These are phyloP conservation scores for Euschistus heros DNA, from an alignment of 1,140 invertebrate species.

Conservation along the genomic window DNA sequence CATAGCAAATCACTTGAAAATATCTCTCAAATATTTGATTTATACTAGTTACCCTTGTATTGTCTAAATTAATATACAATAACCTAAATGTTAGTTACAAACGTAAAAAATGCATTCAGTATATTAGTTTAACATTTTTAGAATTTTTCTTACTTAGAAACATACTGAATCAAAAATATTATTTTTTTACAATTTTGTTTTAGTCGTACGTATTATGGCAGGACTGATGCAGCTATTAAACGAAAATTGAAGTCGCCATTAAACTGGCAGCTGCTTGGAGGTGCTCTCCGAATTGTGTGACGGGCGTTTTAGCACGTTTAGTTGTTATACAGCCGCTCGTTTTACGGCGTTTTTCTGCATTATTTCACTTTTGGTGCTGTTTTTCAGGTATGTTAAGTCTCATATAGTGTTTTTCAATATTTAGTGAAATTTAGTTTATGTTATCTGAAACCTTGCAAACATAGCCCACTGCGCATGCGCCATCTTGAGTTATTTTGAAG, in stretches of 20 bases:
- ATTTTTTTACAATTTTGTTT: too few relatives aligned
- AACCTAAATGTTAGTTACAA: too few relatives aligned
- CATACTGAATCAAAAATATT: too few relatives aligned
- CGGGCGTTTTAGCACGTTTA: neutral
- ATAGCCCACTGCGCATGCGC: neutral
- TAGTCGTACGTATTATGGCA: too few relatives aligned
- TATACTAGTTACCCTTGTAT: too few relatives aligned
- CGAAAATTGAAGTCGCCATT: conserved; percentile 12
- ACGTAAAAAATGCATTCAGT: too few relatives aligned
- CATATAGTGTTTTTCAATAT: neutral
- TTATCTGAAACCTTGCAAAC: conserved; percentile 17
- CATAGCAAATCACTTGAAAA: too few relatives aligned
- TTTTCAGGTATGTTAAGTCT: neutral
- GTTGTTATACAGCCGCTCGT: neutral
- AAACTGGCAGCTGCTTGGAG: neutral
- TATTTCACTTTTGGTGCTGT: neutral
- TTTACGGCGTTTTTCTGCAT: neutral
- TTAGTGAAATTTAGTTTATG: neutral
- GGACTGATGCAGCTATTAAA: too few relatives aligned
- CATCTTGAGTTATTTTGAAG: conserved; percentile 69
- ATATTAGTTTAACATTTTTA: too few relatives aligned
- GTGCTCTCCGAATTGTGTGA: neutral
- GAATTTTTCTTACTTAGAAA: too few relatives aligned
- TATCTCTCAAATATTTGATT: too few relatives aligned
- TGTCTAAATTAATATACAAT: too few relatives aligned